Evolutionary conservation across 2,113 vertebrate genomes (phyloP).

Genomic region (Nerophis ophidion): DNA sequence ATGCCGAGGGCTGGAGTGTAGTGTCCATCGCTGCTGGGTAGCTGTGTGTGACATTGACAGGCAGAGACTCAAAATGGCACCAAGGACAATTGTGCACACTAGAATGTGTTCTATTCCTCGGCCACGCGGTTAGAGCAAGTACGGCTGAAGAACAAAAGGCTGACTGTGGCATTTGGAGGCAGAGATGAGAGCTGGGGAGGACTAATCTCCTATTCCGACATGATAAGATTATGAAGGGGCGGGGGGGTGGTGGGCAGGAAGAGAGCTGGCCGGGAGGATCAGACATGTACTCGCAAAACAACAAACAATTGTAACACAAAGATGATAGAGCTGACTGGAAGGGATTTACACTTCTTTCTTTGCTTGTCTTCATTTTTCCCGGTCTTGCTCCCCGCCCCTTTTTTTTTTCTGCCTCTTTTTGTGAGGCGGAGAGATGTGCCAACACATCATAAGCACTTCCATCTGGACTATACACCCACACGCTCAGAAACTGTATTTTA

Average conservation of each 20-base stretch:
- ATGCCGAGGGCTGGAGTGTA: constrained; percentile 25
- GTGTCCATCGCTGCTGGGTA: constrained; percentile 33
- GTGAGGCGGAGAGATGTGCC: constrained; percentile 52
- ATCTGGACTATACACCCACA: constrained; percentile 48
- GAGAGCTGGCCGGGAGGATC: constrained; percentile 56
- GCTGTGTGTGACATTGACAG: constrained; percentile 46
- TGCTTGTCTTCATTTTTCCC: constrained; percentile 25
- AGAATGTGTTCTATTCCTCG: constrained; percentile 32
- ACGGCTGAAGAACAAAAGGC: constrained; percentile 58
- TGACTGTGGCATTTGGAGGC: constrained; percentile 63
- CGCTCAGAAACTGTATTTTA: constrained; percentile 12
- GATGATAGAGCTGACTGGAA: constrained; percentile 60
- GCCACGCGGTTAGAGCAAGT: constrained; percentile 39
- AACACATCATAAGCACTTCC: constrained; percentile 65
- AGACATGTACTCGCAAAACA: constrained; percentile 35
- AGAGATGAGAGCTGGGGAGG: constrained; percentile 62
- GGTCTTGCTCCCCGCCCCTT: constrained; percentile 8
- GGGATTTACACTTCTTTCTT: constrained; percentile 52
- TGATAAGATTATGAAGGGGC: constrained; percentile 69
- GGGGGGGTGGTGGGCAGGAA: constrained; percentile 50
- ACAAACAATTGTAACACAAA: constrained; percentile 25
- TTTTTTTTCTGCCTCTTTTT: constrained; percentile 34
- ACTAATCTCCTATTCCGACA: constrained; percentile 70
- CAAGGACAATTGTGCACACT: constrained; percentile 4
- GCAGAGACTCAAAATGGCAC: constrained; percentile 40